Base-by-base conservation (phyloP, 1,140 invertebrate genomes). In the Dendrolimus punctatus region DNA sequence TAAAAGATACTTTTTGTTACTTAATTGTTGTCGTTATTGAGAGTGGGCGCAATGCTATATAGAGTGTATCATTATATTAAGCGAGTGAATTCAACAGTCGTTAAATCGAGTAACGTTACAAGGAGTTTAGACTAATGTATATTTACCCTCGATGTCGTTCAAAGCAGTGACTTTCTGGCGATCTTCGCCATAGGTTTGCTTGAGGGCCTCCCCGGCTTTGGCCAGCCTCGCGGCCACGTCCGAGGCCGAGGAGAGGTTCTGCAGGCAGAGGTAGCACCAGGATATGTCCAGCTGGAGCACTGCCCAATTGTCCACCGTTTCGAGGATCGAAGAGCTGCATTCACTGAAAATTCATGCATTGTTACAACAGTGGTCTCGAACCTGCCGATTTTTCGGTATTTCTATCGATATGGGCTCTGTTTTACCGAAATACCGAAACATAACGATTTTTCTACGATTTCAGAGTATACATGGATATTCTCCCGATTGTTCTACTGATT, bases 261-360 rank as follows among this genome's bases (percentile, higher is more conserved):
- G 88, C 9, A 96, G 84, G 69, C 90, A 91, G 39, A 95, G 85
- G 86, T 95, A 96, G 79, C 94, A 95, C 95, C 95, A 96, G 5
- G 93, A 92, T 60, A 95, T 93, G 75, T 96, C 94, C 62, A 96
- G 81, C 78, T 95, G 93, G 5, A 96, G 81, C 2, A 95, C 79
- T 0, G 93, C 94, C 87, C 92, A 94, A 73, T 95, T 95, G 75
- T 95, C 94, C n/a, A 95, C 93, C 1, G 87, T 76, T 54, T 90
- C 88, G 8, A 95, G 80, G 40, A 95, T 85, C 39, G 89, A 81
- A 0, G 93, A 91, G 49, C 91, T 85, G 69, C 94, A 95, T 41
- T 90, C 89, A 55, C 91, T 93, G 64, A 7, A 42, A 9, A 8
- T 6, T 7, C 4, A 41, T 36, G 6, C 40, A 7, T 10, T 39